These are phyloP conservation scores for Fragariocoptes setiger DNA, from an alignment of 1,140 invertebrate species.

Conservation along the genomic window DNA sequence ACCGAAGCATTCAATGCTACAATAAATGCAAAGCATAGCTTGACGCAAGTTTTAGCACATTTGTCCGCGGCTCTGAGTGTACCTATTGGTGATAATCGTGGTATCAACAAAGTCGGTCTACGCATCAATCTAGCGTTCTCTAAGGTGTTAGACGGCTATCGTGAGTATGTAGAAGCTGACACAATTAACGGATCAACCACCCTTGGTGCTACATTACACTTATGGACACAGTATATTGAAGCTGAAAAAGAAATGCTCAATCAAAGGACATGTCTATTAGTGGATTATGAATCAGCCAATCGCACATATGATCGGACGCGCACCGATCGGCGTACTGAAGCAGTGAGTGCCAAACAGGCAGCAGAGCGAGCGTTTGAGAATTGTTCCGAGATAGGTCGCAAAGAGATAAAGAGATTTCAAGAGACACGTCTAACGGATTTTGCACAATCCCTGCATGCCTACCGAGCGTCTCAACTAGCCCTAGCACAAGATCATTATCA, in stretches of 20 bases:
- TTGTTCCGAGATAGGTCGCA: conserved; percentile 11
- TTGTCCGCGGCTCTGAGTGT: conserved; percentile 4
- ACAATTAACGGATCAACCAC: conserved; percentile 17
- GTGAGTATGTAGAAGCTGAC: conserved; percentile 16
- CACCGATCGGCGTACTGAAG: conserved; percentile 12
- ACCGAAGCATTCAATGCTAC: conserved; percentile 11
- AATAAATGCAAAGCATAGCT: conserved; percentile 1
- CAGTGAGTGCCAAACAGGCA: conserved; percentile 11
- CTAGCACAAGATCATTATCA: conserved; percentile 8
- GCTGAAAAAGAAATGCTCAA: conserved; percentile 19
- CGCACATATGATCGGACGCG: conserved; percentile 19
- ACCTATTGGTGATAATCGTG: background rate
- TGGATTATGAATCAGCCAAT: conserved; percentile 20
- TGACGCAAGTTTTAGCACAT: conserved; percentile 3
- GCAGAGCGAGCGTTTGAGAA: conserved; percentile 13
- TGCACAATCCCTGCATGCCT: conserved; percentile 8
- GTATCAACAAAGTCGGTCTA: background rate
- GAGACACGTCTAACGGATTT: conserved; percentile 8
- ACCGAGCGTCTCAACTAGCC: conserved; percentile 10
- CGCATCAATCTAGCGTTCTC: conserved; percentile 11
- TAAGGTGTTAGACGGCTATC: conserved; percentile 11
- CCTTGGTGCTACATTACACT: conserved; percentile 16
- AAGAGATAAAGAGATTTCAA: conserved; percentile 13
- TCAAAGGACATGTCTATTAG: conserved; percentile 17
- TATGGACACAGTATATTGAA: conserved; percentile 17